Evolutionary conservation across 2,888 invertebrate species (phyloP), one percentile per base, ranked within the genome.

Genomic region (Celastrina argiolus): DNA sequence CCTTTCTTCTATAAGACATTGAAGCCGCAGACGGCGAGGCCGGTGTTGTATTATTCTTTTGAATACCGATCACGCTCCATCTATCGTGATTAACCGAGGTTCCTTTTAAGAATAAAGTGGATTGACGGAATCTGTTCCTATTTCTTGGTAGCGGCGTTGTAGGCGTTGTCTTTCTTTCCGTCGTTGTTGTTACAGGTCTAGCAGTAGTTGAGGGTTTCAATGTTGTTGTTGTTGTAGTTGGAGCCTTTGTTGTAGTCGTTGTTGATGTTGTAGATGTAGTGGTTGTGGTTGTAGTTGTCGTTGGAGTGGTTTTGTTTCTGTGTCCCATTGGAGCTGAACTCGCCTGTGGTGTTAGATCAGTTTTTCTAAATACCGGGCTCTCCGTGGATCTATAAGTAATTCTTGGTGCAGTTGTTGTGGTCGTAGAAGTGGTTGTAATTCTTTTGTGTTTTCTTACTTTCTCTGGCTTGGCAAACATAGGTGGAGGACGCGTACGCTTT

Each of bases 61-160:
- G 82, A 45, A 68, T 71, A 42, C 71, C 56, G 31, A 70, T 72
- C 6, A 69, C 66, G 68, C 78, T 85, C 87, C 90, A 90, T 74
- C 82, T 88, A 69, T 90, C 90, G 67, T 89, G 88, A 67, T 89
- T 91, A 0, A 88, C 81, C n/a, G 91, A 90, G 28, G 90, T 90
- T 22, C 91, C 90, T 76, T 90, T 89, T 10, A 78, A 69, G 75
- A 88, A 82, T 66, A 91, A 71, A 18, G 88, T 88, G 14, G 91
- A 87, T 73, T 87, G 85, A 74, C 91, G 78, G 71, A 84, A 91
- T 63, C 91, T 83, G 69, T 87, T 90, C 73, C 78, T 84, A 70
- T 73, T 82, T 71, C 80, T 87, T 56, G 78, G 74, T 69, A 78
- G 77, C 42, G 75, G 74, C 5, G 80, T 80, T 12, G 72, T 66